A percentile compares a stretch with the other conserved stretches of the same genome.
These are phyloP conservation scores for Cynodonichthys magdalenae DNA, from an alignment of 2,797 vertebrate species.

Conservation along the genomic window DNA sequence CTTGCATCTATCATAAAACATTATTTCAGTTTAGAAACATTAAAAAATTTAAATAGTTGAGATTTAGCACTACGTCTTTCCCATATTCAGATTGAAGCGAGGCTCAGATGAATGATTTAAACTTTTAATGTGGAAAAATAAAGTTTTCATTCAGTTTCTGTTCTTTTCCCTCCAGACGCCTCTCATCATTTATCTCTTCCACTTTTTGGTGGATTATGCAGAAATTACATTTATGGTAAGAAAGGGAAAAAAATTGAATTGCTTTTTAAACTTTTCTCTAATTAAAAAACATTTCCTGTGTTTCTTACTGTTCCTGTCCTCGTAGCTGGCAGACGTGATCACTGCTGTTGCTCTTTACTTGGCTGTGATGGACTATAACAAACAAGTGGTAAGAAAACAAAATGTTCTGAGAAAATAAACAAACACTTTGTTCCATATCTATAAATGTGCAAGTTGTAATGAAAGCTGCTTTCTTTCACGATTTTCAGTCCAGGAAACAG, in stretches of 20 bases:
- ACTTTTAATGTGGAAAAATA: too few species aligned
- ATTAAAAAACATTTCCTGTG: too few species aligned
- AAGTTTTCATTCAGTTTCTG: too few species aligned
- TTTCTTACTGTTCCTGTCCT: neutral
- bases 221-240: conserved; percentile 98
- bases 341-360: conserved; percentile 93
- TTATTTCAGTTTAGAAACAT: neutral
- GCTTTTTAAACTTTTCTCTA: too few species aligned
- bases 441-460: neutral
- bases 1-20: neutral
- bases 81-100: too few species aligned
- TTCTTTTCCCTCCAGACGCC: conserved; percentile 85
- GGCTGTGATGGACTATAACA: conserved; percentile 92
- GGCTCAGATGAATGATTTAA: too few species aligned
- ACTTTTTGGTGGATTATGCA: conserved; percentile 95
- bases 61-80: too few species aligned
- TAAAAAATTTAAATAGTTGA: too few species aligned
- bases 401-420: neutral
- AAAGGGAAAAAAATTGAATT: too few species aligned
- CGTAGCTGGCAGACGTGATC: conserved; percentile 89
- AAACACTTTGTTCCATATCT: too few species aligned
- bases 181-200: conserved; percentile 95
- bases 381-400: conserved; percentile 88
- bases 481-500: conserved; percentile 92
- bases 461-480: neutral